These are phyloP conservation scores for Cranoglanis bouderius DNA, from an alignment of 2,113 vertebrate genomes.

Conservation along the genomic window DNA sequence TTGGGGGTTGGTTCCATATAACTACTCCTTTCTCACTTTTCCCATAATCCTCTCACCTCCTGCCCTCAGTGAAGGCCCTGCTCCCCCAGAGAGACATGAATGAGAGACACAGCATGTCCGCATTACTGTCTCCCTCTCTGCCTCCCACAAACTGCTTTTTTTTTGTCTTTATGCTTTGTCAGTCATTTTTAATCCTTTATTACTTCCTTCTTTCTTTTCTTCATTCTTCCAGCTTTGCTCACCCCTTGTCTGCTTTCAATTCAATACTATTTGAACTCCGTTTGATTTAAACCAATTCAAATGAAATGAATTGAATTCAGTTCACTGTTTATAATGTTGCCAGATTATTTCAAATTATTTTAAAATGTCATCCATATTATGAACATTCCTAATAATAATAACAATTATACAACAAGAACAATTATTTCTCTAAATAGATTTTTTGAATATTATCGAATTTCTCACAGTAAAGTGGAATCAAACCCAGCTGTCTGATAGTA, in stretches of 20 bases:
- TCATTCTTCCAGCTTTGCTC: not conserved
- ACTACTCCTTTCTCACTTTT: conserved; percentile 15
- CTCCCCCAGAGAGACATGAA: not conserved
- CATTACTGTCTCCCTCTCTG: not conserved
- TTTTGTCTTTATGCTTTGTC: not conserved
- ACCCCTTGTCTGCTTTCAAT: not conserved
- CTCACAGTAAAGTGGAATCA: not conserved
- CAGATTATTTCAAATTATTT: not conserved
- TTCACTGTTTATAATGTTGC: not conserved
- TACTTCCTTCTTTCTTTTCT: conserved; percentile 1
- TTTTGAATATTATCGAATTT: not conserved
- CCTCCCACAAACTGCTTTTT: conserved; percentile 53
- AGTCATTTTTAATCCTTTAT: conserved; percentile 13
- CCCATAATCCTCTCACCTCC: conserved; percentile 19
- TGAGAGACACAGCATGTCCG: not conserved
- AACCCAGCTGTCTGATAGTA: not conserved
- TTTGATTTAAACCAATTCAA: not conserved
- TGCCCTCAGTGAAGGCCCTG: conserved; percentile 19
- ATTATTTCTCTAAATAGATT: not conserved
- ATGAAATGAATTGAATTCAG: not conserved
- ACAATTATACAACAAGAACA: not conserved
- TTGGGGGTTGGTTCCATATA: conserved; percentile 2
- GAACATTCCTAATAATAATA: not conserved
- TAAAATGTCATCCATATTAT: not conserved
- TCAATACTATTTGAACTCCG: not conserved